Base-by-base conservation (phyloP, 2,888 invertebrate genomes). In the Pachliopta kotzebuea region DNA sequence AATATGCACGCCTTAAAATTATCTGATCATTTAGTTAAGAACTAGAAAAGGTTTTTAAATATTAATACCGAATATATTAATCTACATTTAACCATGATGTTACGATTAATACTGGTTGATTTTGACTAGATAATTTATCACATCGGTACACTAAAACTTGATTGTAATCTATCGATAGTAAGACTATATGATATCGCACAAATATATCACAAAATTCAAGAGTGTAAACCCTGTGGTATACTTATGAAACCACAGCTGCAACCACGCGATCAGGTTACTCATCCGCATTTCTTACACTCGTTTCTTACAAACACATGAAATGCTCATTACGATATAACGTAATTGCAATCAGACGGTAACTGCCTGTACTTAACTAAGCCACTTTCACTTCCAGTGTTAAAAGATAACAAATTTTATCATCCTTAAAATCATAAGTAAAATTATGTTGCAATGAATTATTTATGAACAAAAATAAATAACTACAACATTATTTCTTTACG, bases 181-280 rank as follows among this genome's bases (percentile, higher is more conserved):
- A 26, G 26, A 6, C 26, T 26, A 37, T 11, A n/a, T n/a, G n/a
- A n/a, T 37, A 37, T 37, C 31, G 14, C n/a, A 45, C 45, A 45
- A 42, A 55, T 42, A 24, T 26, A 56, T 45, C 26, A 24, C 26
- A 45, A 37, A 23, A 57, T 42, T 37, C 21, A 37, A n/a, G 23
- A 29, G 17, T 20, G 49, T 49, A 53, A 55, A 50, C 55, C 61
- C 45, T 59, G 67, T 67, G 55, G 61, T 63, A 63, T 56, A 57
- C 63, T 67, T 67, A 65, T 65, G 63, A 71, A 74, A 77, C 78
- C 74, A 68, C 75, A 75, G 67, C 67, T 66, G 74, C 75, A 73
- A 75, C 73, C 78, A 71, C 69, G 71, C 72, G 79, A 81, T 85
- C 73, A 69, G 66, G 68, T 84, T 78, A 80, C 85, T 68, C 71